Base-by-base conservation (phyloP, 1,140 invertebrate species). In the Micrasema longulum region DNA sequence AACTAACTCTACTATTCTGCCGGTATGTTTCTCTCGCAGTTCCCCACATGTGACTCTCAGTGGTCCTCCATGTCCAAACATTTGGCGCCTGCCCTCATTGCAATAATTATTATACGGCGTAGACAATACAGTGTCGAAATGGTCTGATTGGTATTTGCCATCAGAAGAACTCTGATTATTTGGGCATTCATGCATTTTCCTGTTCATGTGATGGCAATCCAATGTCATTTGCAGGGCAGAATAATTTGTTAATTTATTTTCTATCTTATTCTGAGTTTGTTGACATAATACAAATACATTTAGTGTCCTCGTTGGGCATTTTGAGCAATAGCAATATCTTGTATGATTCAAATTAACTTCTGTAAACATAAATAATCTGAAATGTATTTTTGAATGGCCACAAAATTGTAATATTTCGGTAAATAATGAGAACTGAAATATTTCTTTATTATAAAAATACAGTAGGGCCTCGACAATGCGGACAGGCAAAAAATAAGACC, bases 1-100 rank as follows among this genome's bases (percentile, higher is more conserved):
- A 0, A 79, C 79, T 7, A 85, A 70, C 60, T 84, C 81, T 6
- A 85, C 82, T 35, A 78, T 75, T 16, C 78, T 72, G 0, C 83
- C 83, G 3, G 74, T 77, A 47, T 84, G 80, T 26, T 77, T 73
- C 45, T 73, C 76, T 11, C 83, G 72, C 41, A 84, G 65, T 57
- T 84, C 82, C 14, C 83, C 83, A 31, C 83, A 84, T 23, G 76
- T 77, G 43, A 82, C 75, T 4, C 78, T 23, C 23, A 62, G 9
- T 14, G 67, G 67, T 7, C 60, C 60, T 22, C 60, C 60, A n/a
- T 41, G 41, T 31, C 26, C 26, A 31, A 31, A 31, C 26, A 31
- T 31, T 31, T 31, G 26, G 26, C 22, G n/a, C 26, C 1, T 12
- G 50, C 22, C 52, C 16, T 22, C 23, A 53, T 31, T 53, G 23